A percentile compares a stretch with the other conserved stretches of the same genome.
Evolutionary conservation across 2,113 vertebrate genomes (phyloP).

Genomic region (Xiphophorus couchianus): DNA sequence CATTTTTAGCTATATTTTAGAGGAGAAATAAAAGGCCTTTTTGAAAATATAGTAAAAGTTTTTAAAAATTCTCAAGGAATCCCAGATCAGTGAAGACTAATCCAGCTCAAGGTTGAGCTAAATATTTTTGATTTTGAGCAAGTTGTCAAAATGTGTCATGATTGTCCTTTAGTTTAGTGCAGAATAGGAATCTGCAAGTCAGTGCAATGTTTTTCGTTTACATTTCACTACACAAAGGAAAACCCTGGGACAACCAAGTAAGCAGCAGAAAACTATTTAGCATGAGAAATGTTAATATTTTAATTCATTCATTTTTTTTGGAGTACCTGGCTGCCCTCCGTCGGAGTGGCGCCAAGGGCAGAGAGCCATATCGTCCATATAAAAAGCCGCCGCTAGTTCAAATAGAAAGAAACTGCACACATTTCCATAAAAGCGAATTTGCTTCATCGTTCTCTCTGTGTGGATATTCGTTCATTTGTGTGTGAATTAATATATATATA

Average conservation of each 20-base stretch:
- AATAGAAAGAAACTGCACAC: background rate
- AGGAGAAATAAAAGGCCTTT: background rate
- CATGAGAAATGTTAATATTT: background rate
- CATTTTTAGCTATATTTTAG: background rate
- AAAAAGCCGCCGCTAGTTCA: background rate
- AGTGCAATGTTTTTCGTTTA: background rate
- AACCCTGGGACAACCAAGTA: no score
- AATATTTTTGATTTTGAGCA: background rate
- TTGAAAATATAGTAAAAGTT: no score
- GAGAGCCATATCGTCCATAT: slow-evolving; percentile 14
- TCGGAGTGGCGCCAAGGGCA: background rate
- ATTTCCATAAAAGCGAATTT: slow-evolving; percentile 15
- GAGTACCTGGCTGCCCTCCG: background rate
- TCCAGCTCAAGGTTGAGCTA: background rate
- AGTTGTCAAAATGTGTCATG: background rate
- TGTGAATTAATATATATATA: slow-evolving; percentile 2
- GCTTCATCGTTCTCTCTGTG: slow-evolving; percentile 29
- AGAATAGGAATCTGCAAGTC: background rate
- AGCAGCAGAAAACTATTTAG: background rate
- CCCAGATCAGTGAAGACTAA: no score
- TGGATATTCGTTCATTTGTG: slow-evolving; percentile 46
- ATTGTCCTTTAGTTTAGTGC: background rate
- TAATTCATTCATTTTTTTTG: no score
- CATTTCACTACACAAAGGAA: background rate
- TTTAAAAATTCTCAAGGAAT: no score